Percentiles rank a stretch among this genome's conserved stretches.
Conservation (phyloP, 2,797 vertebrate genomes). For the Anolis apletophallus region DNA sequence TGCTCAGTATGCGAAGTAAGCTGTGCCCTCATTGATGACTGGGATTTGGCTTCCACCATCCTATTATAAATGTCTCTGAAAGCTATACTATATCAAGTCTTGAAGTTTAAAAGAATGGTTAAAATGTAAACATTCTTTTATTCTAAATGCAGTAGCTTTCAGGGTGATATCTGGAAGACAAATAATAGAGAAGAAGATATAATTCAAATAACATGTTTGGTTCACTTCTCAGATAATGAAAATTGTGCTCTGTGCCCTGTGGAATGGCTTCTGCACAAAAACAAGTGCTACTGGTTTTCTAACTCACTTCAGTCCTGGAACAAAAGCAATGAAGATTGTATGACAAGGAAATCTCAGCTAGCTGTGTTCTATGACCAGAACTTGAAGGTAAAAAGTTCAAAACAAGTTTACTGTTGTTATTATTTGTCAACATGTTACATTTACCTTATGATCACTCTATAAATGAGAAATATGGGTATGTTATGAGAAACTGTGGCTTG, state of each 20-base stretch:
- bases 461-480: too few relatives aligned
- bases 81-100: background rate
- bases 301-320: background rate
- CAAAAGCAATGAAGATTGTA: background rate
- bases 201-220: background rate
- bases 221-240: slow-evolving; percentile 5
- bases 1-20: background rate
- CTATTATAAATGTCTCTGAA: background rate
- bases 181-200: background rate
- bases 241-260: slow-evolving; percentile 9
- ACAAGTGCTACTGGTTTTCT: slow-evolving; percentile 39
- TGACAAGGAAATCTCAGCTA: background rate
- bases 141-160: too few relatives aligned
- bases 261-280: background rate
- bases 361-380: background rate
- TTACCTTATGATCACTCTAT: too few relatives aligned
- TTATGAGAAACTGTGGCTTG: too few relatives aligned
- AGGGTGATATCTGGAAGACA: background rate
- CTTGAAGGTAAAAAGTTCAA: slow-evolving; percentile 2
- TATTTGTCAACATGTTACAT: too few relatives aligned
- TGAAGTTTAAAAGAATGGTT: background rate
- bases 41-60: background rate
- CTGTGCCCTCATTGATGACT: background rate
- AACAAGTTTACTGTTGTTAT: too few relatives aligned
- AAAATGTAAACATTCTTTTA: background rate